Evolutionary conservation across 2,888 invertebrate genomes (phyloP).

Genomic region (Machimus atricapillus): DNA sequence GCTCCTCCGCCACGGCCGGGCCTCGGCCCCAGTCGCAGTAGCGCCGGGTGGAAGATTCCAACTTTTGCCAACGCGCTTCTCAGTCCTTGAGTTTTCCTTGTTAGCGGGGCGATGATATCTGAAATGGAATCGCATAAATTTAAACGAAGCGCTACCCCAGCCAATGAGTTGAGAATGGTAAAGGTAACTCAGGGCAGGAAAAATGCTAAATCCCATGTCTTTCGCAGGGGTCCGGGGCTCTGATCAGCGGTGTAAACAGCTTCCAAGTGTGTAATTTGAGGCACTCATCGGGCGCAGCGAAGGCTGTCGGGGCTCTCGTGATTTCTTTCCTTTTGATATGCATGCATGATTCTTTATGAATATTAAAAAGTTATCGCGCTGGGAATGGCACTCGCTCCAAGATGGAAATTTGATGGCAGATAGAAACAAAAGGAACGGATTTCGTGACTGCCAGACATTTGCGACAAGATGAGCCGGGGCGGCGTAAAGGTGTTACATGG

Average conservation of each 20-base stretch:
- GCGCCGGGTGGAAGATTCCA: conserved; percentile 9
- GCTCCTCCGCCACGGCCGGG: not conserved
- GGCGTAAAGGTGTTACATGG: not conserved
- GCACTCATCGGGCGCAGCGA: conserved; percentile 1
- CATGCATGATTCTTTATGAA: conserved; percentile 38
- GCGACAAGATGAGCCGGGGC: not conserved
- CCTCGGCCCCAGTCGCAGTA: not conserved
- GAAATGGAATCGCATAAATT: conserved; percentile 40
- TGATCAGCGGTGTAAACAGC: conserved; percentile 39
- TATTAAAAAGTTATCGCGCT: conserved; percentile 31
- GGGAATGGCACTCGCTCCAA: conserved; percentile 6
- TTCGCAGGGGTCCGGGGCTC: not conserved
- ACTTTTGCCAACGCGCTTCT: not conserved
- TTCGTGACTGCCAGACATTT: not conserved
- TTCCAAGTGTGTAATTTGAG: conserved; percentile 32
- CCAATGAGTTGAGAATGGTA: conserved; percentile 30
- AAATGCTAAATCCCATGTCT: conserved; percentile 21
- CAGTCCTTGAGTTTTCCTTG: conserved; percentile 12
- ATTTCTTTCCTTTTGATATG: conserved; percentile 36
- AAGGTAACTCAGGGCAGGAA: conserved; percentile 22
- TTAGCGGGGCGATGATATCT: conserved; percentile 34
- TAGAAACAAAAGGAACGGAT: conserved; percentile 12
- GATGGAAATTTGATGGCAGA: conserved; percentile 28
- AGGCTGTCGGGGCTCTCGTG: conserved; percentile 14
- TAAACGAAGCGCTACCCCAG: conserved; percentile 31